These are phyloP conservation scores for Stenotaenia linearis DNA, from an alignment of 2,888 invertebrate genomes.

Conservation along the genomic window DNA sequence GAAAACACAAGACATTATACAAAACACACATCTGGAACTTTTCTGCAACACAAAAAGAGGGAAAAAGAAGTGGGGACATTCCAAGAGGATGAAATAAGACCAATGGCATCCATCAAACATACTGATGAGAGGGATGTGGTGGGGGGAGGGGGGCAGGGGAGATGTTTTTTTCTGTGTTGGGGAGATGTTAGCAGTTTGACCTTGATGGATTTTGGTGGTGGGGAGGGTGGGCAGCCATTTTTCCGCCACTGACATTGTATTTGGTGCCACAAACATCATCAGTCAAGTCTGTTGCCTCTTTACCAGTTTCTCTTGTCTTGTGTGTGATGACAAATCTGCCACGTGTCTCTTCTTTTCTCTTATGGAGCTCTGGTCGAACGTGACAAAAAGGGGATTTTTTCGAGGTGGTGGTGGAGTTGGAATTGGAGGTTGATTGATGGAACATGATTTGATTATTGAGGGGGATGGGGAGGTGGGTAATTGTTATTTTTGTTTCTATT, in stretches of 20 bases:
- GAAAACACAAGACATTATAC: not conserved
- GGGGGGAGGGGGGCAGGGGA: not conserved
- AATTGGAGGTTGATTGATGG: not conserved
- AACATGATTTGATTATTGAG: not conserved
- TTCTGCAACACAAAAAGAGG: not conserved
- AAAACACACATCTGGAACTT: conserved; percentile 4
- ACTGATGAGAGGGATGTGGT: not conserved
- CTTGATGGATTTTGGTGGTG: not conserved
- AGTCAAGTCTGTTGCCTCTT: not conserved
- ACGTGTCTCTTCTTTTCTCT: not conserved
- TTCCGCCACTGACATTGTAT: not conserved
- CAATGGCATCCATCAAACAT: not conserved
- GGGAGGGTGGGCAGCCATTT: not conserved
- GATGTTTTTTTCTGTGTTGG: not conserved
- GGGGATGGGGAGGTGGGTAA: not conserved
- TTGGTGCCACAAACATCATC: conserved; percentile 9
- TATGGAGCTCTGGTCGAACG: not conserved
- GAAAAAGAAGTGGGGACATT: not conserved
- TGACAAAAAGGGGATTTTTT: not conserved
- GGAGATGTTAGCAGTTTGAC: not conserved
- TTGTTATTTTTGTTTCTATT: too few species aligned
- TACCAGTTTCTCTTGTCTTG: not conserved
- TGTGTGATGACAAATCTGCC: not conserved
- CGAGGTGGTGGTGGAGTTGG: not conserved
- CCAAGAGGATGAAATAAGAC: not conserved